Evolutionary conservation across 2,113 vertebrate species (phyloP).

Genomic region (Oreocharis arfaki): DNA sequence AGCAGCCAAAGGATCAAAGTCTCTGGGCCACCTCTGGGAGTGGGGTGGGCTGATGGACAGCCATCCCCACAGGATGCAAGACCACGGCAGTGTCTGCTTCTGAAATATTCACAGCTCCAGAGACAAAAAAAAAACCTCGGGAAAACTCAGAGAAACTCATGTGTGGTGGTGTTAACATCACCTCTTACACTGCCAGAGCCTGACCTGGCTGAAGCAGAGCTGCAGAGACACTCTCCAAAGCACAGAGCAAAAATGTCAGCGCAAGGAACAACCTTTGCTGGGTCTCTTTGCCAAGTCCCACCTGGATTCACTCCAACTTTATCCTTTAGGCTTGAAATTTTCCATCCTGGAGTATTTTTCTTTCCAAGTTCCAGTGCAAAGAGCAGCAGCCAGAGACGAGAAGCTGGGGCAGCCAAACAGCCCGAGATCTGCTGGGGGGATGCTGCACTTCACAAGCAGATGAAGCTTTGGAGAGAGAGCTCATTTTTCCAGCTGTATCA

Average conservation of each 20-base stretch:
- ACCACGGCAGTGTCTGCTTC: neutral
- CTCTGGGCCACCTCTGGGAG: no score
- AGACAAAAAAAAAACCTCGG: neutral
- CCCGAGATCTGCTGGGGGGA: neutral
- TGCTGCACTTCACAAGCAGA: accelerated
- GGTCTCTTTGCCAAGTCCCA: neutral
- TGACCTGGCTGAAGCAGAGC: neutral
- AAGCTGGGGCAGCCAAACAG: neutral
- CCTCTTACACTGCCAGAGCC: neutral
- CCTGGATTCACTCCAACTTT: neutral
- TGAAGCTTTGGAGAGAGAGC: neutral
- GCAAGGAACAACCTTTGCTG: neutral
- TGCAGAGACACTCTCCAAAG: neutral
- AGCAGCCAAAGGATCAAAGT: neutral
- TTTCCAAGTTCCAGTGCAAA: neutral
- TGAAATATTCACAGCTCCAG: neutral
- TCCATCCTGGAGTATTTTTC: neutral
- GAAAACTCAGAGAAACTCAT: neutral
- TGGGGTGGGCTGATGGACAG: neutral
- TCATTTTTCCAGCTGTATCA: neutral
- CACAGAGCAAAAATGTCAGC: neutral
- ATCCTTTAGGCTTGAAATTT: neutral
- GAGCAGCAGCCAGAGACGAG: neutral
- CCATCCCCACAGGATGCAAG: neutral
- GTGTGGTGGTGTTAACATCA: neutral